A percentile compares a stretch with the other conserved stretches of the same genome.
Conservation (phyloP, 2,888 invertebrate species). For the Cactoblastis cactorum region DNA sequence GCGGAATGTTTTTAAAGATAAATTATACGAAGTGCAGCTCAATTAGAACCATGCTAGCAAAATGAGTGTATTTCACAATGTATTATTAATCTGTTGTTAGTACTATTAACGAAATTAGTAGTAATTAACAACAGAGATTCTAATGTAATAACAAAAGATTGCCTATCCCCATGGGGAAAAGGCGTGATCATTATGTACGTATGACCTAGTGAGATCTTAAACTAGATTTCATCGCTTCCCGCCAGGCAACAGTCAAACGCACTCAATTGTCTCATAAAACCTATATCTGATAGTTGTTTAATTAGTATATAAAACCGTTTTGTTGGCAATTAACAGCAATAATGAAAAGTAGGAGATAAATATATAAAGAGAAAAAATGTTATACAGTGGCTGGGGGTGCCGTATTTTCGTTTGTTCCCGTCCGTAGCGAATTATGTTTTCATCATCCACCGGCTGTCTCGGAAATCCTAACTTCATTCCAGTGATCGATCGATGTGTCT, state of each 20-base stretch:
- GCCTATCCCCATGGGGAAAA: too few species aligned
- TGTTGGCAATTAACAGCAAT: not conserved
- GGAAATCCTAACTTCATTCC: constrained; percentile 36
- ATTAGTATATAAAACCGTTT: not conserved
- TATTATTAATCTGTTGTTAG: constrained; percentile 31
- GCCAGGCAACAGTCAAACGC: too few species aligned
- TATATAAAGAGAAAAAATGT: not conserved
- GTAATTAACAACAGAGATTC: constrained; percentile 34
- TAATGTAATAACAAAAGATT: not conserved
- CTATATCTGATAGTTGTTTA: constrained; percentile 15
- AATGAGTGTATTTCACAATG: not conserved
- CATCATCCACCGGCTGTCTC: constrained; percentile 28
- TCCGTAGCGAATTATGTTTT: constrained; percentile 68
- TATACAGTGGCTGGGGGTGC: constrained; percentile 31
- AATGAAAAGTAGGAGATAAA: not conserved
- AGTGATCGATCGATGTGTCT: constrained; percentile 46
- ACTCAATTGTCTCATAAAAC: too few species aligned
- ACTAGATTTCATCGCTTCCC: too few species aligned
- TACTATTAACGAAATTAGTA: constrained; percentile 41
- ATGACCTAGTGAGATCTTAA: too few species aligned
- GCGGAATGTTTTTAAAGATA: too few species aligned
- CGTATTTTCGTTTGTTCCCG: constrained; percentile 63
- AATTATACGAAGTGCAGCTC: not conserved
- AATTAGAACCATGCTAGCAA: not conserved
- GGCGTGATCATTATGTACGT: too few species aligned